Evolutionary conservation across 2,888 invertebrate genomes (phyloP), one percentile per base, ranked within the genome.

Genomic region (Scelioninae gen. 2): DNA sequence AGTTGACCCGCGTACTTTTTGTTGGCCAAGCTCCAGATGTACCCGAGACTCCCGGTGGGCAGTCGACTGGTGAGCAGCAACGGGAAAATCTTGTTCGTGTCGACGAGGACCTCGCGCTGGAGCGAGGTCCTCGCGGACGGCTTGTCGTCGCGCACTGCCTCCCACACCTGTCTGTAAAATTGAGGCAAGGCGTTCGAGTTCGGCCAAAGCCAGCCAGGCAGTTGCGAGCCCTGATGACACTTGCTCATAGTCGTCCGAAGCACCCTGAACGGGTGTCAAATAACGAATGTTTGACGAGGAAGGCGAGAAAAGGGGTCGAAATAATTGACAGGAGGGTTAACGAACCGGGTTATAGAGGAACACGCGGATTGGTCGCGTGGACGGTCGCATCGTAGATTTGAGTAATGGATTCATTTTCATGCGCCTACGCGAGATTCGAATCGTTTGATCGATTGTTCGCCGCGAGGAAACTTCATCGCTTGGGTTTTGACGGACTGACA

Each of bases 11-110:
- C 85, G 16, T 87, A 87, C 41, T 86, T 87, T 73, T 85, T 84
- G 78, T 88, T 88, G 0, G 87, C 87, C 37, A 88, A 78, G 35
- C 85, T 86, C 88, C 88, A 88, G 69, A 88, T 87, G 76, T 86
- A 87, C 10, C 88, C 88, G 52, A 88, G 82, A 13, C 86, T 83
- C 74, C 88, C 87, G 0, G 87, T 87, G 0, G 87, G 82, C 53
- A 88, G 79, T 68, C 87, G 86, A 77, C 88, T 88, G n/a, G 87
- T 87, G 33, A 88, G 80, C 28, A 88, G 80, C 10, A 88, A 70
- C 1, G 86, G 85, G 76, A 86, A 87, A n/a, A 87, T 83, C 75
- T 86, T 85, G 45, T 85, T 84, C 1, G 87, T 87, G 63, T 87
- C 87, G 1, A 86, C 87, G 2, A 85, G 78, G 5, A 81, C 28